Evolutionary conservation across 2,797 vertebrate species (phyloP), one percentile per base, ranked within the genome.

Genomic region (Kryptopterus vitreolus): DNA sequence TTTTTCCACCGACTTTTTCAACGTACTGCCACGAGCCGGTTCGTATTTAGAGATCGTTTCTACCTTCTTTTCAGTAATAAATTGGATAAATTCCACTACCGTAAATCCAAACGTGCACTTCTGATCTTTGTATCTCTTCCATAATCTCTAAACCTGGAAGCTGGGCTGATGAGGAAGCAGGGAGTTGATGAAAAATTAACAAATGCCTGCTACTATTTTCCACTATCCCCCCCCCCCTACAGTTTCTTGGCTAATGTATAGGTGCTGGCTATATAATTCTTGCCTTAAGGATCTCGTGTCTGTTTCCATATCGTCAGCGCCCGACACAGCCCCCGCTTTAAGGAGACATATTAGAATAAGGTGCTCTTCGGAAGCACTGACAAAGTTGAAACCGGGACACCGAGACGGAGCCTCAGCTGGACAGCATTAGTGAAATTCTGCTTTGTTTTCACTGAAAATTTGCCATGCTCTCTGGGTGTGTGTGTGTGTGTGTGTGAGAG

Each of bases 321-420:
- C 29, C 71, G 11, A 31, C 35, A 35, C 26, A 53, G 26, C 24
- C 58, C n/a, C 46, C 55, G 58, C 57, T 59, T 63, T 80, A 55
- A 63, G 24, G 62, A 48, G 52, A 46, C 66, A 38, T 29, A 12
- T 31, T 58, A 55, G 50, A 80, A 59, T 59, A 75, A 77, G 83
- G 74, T 76, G 76, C 59, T 72, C 10, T 72, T 79, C 61, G 48
- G 53, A 80, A 81, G 29, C 48, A 52, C 63, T 61, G 35, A 63
- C 69, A 58, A 79, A 53, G 33, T 79, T 86, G 77, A 86, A 82
- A 52, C 79, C 43, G 77, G 81, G 81, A 78, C 83, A 86, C 78
- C 29, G 20, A 61, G 73, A 82, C 68, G 35, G 66, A 80, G 55
- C n/a, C 50, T 69, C 81, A 85, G 81, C 82, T 84, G 81, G 79